Percentiles rank a stretch among this genome's conserved stretches.
These are phyloP conservation scores for Xiphias gladius DNA, from an alignment of 2,113 vertebrate genomes.

Conservation along the genomic window DNA sequence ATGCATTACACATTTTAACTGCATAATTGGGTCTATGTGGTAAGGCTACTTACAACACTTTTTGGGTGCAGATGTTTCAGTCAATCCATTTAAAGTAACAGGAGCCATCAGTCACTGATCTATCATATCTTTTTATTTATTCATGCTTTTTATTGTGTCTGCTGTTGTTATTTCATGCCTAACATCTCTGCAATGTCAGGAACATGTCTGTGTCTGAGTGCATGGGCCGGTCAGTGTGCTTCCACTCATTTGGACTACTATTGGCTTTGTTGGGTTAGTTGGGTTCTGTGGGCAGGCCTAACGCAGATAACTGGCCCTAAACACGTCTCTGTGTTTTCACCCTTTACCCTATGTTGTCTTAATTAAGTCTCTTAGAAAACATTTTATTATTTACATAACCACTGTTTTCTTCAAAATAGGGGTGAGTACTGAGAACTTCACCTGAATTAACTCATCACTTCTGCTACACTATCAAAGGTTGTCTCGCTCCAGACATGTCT, in stretches of 20 bases:
- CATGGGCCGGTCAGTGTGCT: constrained; percentile 74
- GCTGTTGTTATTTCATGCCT: constrained; percentile 66
- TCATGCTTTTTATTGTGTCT: constrained; percentile 65
- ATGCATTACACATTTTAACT: not conserved
- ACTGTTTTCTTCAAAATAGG: constrained; percentile 2
- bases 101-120: constrained; percentile 24
- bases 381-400: constrained; percentile 29
- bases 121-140: constrained; percentile 58
- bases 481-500: constrained; percentile 14
- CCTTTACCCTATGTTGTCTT: constrained; percentile 14
- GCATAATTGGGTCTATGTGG: not conserved
- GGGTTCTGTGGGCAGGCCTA: not conserved
- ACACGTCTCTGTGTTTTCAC: constrained; percentile 21
- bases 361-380: constrained; percentile 6
- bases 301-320: constrained; percentile 12
- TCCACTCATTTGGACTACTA: constrained; percentile 58
- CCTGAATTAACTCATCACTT: constrained; percentile 19
- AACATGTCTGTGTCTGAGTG: constrained; percentile 61
- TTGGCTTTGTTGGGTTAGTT: constrained; percentile 18
- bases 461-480: not conserved
- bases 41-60: not conserved
- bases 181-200: constrained; percentile 69
- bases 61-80: not conserved
- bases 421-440: constrained; percentile 4
- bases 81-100: constrained; percentile 8